phyloP scores from a whole-genome alignment of 1,140 invertebrate species.

The Cotesia typhae region DNA sequence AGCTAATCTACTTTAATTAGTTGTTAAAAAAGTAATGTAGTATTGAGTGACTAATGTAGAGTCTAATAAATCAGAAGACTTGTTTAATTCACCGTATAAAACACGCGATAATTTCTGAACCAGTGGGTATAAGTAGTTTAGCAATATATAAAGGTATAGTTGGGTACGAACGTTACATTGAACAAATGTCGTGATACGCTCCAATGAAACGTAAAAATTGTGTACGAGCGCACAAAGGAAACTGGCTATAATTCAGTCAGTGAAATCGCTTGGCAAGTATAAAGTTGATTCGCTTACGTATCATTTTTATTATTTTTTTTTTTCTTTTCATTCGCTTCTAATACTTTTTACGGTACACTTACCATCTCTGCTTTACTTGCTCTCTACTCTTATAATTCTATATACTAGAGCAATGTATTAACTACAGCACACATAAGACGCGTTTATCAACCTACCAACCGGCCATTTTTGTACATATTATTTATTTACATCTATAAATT shows the following conservation, averaged over 20 bases:
- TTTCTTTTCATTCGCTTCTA: background rate
- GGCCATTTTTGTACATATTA: too few relatives aligned
- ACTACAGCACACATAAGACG: conserved; percentile 3
- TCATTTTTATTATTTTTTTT: background rate
- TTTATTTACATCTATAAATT: conserved; percentile 2
- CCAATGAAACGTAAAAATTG: conserved; percentile 28
- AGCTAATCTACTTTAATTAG: too few relatives aligned
- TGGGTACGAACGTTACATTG: conserved; percentile 1
- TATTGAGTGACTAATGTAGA: too few relatives aligned
- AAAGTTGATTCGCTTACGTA: conserved; percentile 17
- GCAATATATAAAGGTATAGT: background rate
- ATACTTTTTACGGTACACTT: conserved; percentile 21
- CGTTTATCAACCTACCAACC: background rate
- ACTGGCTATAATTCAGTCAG: conserved; percentile 29
- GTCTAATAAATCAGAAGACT: conserved; percentile 20
- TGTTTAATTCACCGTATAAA: conserved; percentile 17
- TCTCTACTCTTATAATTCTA: background rate
- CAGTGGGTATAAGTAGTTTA: conserved; percentile 7
- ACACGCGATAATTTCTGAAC: conserved; percentile 28
- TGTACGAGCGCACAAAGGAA: conserved; percentile 29
- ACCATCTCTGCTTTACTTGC: background rate
- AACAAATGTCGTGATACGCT: conserved; percentile 26
- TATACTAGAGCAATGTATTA: background rate
- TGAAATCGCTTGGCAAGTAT: conserved; percentile 22
- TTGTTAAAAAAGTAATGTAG: too few relatives aligned